Percentiles rank a stretch among this genome's conserved stretches.
Conservation (phyloP, 2,113 vertebrate genomes). For the Erinaceus europaeus region DNA sequence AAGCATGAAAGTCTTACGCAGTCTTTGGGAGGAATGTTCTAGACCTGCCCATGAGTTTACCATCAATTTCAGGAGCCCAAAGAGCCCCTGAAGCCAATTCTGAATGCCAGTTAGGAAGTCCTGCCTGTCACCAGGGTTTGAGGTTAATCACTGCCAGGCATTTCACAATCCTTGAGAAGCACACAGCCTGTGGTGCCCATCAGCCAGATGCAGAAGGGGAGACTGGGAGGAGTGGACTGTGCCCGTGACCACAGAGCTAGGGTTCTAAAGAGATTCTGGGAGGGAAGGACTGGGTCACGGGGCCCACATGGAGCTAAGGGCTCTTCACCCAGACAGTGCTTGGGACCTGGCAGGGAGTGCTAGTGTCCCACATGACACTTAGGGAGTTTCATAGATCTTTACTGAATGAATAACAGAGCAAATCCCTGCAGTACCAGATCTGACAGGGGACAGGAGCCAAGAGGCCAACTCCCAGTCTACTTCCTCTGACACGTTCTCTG, state of each 20-base stretch:
- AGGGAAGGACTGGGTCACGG: neutral
- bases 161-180: neutral
- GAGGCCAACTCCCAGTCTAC: neutral
- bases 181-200: neutral
- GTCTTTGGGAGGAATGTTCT: neutral
- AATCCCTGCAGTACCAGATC: neutral
- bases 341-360: neutral
- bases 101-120: neutral
- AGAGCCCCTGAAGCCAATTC: neutral
- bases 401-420: conserved; percentile 5
- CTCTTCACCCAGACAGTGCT: neutral
- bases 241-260: neutral
- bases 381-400: neutral
- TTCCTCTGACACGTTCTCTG: neutral
- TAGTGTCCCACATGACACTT: neutral
- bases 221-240: neutral
- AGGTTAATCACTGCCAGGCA: neutral
- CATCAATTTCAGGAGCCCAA: neutral
- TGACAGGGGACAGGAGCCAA: neutral
- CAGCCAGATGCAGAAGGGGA: neutral
- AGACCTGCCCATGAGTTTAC: neutral
- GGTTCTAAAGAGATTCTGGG: neutral
- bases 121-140: neutral
- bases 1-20: too few species aligned
- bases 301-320: neutral